Evolutionary conservation across 2,113 vertebrate genomes (phyloP), one percentile per base, ranked within the genome.

Genomic region (Potamarius usumacintae): DNA sequence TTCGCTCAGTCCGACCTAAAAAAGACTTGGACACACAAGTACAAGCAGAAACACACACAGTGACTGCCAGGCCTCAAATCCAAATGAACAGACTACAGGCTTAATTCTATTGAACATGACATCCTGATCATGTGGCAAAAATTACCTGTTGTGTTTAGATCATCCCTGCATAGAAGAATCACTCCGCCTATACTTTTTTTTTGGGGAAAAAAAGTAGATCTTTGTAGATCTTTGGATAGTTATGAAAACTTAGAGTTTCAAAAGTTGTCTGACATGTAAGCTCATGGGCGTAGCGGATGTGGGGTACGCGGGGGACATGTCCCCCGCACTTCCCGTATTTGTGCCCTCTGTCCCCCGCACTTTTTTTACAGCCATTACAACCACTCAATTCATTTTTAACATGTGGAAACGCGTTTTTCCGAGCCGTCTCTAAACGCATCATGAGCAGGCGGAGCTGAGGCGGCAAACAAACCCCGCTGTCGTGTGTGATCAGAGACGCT

Each of bases 1-100:
- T 84, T 87, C 42, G 78, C 55, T 72, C 20, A 53, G 65, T 50
- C 55, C 67, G 77, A 83, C 87, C 60, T 88, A 79, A 78, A 50
- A 14, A 53, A 78, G 79, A 63, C 22, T 48, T 30, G 9, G n/a
- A 27, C 7, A 67, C 27, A 67, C 34, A 81, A 18, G 8, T 27
- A 9, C 34, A 72, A 55, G 27, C 53, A 88, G 12, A 85, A 76
- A 79, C 76, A 79, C 48, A 88, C 52, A 71, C 50, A 58, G 14
- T 11, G 71, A 4, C 58, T 79, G 22, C 27, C 55, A 22, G 55
- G 9, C 5, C 63, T 60, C 50, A 55, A 87, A 83, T 17, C 55
- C 27, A 58, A 81, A 80, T 80, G 0, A 34, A 80, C 53, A 11
- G 78, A 60, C 17, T 34, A 60, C n/a, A 34, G 17, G 55, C 57